These are phyloP conservation scores for Yasuhikotakia modesta DNA, from an alignment of 2,797 vertebrate species.

Conservation along the genomic window DNA sequence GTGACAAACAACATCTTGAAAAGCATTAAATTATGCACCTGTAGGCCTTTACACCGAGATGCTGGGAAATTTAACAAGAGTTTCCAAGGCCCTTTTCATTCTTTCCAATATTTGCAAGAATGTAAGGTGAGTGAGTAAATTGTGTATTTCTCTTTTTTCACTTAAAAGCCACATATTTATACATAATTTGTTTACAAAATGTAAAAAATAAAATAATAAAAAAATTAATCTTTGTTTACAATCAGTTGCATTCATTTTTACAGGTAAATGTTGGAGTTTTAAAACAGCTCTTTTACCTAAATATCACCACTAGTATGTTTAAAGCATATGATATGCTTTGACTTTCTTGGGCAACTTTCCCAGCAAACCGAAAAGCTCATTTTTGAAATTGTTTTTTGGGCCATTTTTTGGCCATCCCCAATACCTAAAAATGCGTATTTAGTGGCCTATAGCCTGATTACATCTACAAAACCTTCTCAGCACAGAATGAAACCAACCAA, in stretches of 20 bases:
- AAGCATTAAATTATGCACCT: slow-evolving; percentile 1
- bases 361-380: background rate
- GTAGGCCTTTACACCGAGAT: background rate
- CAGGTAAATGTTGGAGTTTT: too few relatives aligned
- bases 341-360: too few relatives aligned
- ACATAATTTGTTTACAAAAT: background rate
- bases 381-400: background rate
- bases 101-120: background rate
- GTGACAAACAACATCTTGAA: slow-evolving; percentile 31
- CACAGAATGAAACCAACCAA: background rate
- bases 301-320: too few relatives aligned
- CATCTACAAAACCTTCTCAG: background rate
- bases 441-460: background rate
- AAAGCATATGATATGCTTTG: too few relatives aligned
- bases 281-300: too few relatives aligned
- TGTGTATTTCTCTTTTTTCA: too few relatives aligned
- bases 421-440: background rate
- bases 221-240: too few relatives aligned
- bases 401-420: too few relatives aligned
- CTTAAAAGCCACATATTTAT: background rate
- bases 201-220: too few relatives aligned
- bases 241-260: too few relatives aligned
- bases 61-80: background rate
- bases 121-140: background rate
- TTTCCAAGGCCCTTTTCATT: background rate